These are phyloP conservation scores for Alsophila aescularia DNA, from an alignment of 2,888 invertebrate genomes.

Conservation along the genomic window DNA sequence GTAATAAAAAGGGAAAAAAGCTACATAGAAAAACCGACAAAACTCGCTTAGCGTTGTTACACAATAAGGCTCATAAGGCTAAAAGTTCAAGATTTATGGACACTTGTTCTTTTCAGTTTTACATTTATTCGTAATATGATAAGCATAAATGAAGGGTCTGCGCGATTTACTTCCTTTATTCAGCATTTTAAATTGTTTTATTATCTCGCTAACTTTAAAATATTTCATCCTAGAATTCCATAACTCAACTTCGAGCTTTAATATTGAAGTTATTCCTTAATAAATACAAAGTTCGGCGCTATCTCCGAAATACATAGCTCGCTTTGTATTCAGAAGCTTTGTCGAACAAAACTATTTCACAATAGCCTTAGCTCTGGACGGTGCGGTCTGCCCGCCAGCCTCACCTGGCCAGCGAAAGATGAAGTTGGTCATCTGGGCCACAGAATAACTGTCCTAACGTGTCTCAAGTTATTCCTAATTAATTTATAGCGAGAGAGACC, in stretches of 20 bases:
- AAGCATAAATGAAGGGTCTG: too few species aligned
- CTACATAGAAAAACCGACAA: background rate
- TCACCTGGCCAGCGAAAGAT: conserved; percentile 33
- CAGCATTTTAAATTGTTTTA: too few species aligned
- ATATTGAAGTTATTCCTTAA: conserved; percentile 15
- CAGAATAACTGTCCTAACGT: too few species aligned
- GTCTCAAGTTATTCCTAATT: conserved; percentile 54
- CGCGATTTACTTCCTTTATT: too few species aligned
- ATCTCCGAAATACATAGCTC: conserved; percentile 40
- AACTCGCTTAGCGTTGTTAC: background rate
- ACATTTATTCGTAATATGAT: background rate
- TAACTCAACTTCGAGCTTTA: conserved; percentile 8
- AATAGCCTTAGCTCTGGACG: conserved; percentile 51
- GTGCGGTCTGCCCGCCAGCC: conserved; percentile 18
- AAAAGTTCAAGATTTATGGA: background rate
- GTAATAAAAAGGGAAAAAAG: background rate
- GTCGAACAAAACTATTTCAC: conserved; percentile 59
- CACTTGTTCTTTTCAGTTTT: background rate
- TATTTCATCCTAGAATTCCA: background rate
- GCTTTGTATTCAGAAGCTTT: conserved; percentile 50
- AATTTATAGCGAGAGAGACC: conserved; percentile 52
- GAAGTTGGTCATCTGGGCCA: conserved; percentile 33
- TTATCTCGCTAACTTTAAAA: background rate
- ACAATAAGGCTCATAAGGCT: background rate
- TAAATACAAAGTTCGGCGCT: conserved; percentile 20